Percentiles rank a stretch among this genome's conserved stretches.
Evolutionary conservation across 1,140 invertebrate species (phyloP).

Genomic region (Zaprionus camerounensis): DNA sequence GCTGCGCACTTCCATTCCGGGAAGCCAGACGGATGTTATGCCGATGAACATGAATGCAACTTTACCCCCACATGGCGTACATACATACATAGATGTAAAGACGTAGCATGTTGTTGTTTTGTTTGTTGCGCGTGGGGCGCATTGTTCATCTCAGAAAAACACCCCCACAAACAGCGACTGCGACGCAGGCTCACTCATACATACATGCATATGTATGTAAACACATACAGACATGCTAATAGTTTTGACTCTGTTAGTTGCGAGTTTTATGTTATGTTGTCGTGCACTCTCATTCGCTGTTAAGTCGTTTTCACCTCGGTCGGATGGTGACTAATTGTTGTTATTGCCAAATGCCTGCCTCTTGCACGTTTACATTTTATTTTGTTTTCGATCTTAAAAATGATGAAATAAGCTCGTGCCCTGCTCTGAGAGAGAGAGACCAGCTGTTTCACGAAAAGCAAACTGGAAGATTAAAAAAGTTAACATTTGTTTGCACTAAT

Average conservation of each 20-base stretch:
- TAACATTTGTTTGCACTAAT: slow-evolving; percentile 10
- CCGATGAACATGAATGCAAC: slow-evolving; percentile 30
- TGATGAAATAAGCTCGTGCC: slow-evolving; percentile 31
- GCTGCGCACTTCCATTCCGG: slow-evolving; percentile 26
- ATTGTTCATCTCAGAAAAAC: slow-evolving; percentile 39
- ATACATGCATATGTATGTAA: background rate
- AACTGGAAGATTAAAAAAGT: background rate
- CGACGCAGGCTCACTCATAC: background rate
- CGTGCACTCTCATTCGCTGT: slow-evolving; percentile 31
- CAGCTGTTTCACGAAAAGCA: slow-evolving; percentile 16
- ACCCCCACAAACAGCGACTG: slow-evolving; percentile 23
- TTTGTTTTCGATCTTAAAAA: slow-evolving; percentile 26
- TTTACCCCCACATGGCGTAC: background rate
- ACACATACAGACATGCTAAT: background rate
- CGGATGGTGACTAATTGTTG: slow-evolving; percentile 43
- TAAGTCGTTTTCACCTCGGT: slow-evolving; percentile 39
- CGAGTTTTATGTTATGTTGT: slow-evolving; percentile 11
- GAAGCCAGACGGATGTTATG: slow-evolving; percentile 22
- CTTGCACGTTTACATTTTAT: slow-evolving; percentile 22
- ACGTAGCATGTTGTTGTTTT: slow-evolving; percentile 19
- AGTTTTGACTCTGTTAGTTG: slow-evolving; percentile 1
- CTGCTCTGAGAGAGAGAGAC: background rate
- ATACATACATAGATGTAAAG: slow-evolving; percentile 24
- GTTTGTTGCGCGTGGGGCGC: slow-evolving; percentile 37
- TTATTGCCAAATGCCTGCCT: slow-evolving; percentile 33